Conservation (phyloP, 2,113 vertebrate genomes). For the Phalacrocorax brasilianus region DNA sequence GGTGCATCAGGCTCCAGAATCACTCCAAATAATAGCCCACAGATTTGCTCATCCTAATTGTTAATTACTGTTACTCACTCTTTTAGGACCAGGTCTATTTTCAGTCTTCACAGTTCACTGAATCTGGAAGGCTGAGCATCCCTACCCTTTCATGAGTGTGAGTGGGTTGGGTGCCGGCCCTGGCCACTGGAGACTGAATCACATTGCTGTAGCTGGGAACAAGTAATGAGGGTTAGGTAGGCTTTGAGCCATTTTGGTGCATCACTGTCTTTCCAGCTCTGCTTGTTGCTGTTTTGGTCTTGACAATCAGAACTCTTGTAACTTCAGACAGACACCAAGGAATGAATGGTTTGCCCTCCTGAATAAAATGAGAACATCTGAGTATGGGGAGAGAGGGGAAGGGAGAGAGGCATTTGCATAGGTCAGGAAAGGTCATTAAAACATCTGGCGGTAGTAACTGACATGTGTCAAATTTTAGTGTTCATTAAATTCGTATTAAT, state of each 20-base stretch:
- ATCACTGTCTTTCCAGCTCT: neutral
- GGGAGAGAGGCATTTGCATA: conserved; percentile 54
- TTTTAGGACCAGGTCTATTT: neutral
- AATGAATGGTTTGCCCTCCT: neutral
- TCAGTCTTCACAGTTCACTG: neutral
- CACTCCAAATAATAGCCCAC: neutral
- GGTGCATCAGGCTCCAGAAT: neutral
- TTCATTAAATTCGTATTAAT: conserved; percentile 79
- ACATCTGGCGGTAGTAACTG: conserved; percentile 75
- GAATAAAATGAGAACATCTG: conserved; percentile 46
- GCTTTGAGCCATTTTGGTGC: neutral
- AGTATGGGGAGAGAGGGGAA: neutral
- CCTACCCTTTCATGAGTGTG: neutral
- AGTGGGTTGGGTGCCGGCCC: neutral
- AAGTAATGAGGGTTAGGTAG: neutral
- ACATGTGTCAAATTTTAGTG: conserved; percentile 68
- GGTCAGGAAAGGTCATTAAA: conserved; percentile 63
- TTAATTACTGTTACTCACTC: neutral
- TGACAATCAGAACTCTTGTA: neutral
- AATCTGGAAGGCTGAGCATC: neutral
- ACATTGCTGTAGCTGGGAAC: neutral
- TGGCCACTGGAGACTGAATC: neutral
- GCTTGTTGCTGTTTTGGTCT: neutral
- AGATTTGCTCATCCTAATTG: neutral
- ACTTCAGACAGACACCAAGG: conserved; percentile 14